Evolutionary conservation across 2,888 invertebrate species (phyloP).

Genomic region (Pollenia labialis): DNA sequence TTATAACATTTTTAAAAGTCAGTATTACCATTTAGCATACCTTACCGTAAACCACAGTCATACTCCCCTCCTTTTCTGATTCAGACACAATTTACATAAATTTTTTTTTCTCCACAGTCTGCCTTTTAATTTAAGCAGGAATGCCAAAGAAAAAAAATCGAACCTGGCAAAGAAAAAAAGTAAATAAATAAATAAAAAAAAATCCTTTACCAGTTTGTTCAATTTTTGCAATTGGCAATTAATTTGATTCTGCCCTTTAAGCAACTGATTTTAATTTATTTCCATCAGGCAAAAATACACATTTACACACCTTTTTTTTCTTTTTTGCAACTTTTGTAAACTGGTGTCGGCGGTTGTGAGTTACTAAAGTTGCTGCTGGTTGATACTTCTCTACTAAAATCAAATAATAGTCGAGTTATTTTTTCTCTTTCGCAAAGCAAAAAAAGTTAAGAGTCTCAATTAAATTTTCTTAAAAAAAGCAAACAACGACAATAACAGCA

Average conservation of each 20-base stretch:
- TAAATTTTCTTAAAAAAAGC: slow-evolving; percentile 41
- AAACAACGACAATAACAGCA: not conserved
- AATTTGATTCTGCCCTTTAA: slow-evolving; percentile 59
- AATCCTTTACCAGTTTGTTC: slow-evolving; percentile 58
- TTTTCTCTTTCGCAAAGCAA: not conserved
- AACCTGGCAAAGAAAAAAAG: not conserved
- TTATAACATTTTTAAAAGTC: no score
- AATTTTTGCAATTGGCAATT: slow-evolving; percentile 62
- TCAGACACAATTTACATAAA: not conserved
- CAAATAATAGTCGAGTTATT: slow-evolving; percentile 12
- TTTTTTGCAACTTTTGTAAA: slow-evolving; percentile 6
- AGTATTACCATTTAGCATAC: no score
- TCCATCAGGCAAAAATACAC: slow-evolving; percentile 17
- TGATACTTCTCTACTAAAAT: slow-evolving; percentile 12
- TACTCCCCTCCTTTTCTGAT: no score
- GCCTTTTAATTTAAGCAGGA: not conserved
- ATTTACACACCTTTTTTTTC: not conserved
- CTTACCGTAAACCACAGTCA: no score
- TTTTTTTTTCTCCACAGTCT: not conserved
- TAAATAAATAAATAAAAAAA: slow-evolving; percentile 29
- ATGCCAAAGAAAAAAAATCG: not conserved
- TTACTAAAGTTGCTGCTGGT: not conserved
- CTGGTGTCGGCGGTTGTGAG: slow-evolving; percentile 2
- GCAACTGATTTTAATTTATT: slow-evolving; percentile 54
- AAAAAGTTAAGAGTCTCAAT: slow-evolving; percentile 42